These are phyloP conservation scores for Habrosyne pyritoides DNA, from an alignment of 2,888 invertebrate genomes.

Conservation along the genomic window DNA sequence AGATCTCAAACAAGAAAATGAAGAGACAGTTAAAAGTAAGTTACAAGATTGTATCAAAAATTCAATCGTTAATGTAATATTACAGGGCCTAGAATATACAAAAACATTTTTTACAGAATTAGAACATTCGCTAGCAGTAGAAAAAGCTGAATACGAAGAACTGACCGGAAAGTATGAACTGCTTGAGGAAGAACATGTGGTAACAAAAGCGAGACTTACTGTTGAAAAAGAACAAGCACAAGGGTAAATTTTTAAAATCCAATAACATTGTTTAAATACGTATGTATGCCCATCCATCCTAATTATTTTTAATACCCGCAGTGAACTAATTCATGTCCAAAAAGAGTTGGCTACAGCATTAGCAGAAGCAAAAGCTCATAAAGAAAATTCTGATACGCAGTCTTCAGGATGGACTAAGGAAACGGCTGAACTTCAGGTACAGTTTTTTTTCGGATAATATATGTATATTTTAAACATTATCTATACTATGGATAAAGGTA, in stretches of 20 bases:
- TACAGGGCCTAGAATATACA: no score
- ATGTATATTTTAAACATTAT: neutral
- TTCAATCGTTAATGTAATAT: no score
- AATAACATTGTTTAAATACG: neutral
- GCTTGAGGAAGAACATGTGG: conserved; percentile 92
- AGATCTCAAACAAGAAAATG: conserved; percentile 87
- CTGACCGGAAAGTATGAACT: conserved; percentile 92
- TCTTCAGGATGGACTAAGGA: conserved; percentile 89
- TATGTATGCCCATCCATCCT: neutral
- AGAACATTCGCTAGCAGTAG: conserved; percentile 86
- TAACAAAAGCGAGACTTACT: conserved; percentile 91
- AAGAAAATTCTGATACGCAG: conserved; percentile 85
- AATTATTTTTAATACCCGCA: conserved; percentile 49
- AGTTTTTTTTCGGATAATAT: no score
- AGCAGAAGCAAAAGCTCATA: conserved; percentile 85
- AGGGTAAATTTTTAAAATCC: conserved; percentile 73
- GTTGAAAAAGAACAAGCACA: conserved; percentile 92
- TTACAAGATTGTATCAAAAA: neutral
- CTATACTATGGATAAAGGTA: neutral
- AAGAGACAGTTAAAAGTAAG: conserved; percentile 87
- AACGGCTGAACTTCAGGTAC: conserved; percentile 87
- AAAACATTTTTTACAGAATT: conserved; percentile 73
- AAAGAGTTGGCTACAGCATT: conserved; percentile 85
- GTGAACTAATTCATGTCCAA: conserved; percentile 85
- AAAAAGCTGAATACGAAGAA: conserved; percentile 90